phyloP scores from a whole-genome alignment of 1,140 invertebrate species.

The Metopolophium dirhodum region DNA sequence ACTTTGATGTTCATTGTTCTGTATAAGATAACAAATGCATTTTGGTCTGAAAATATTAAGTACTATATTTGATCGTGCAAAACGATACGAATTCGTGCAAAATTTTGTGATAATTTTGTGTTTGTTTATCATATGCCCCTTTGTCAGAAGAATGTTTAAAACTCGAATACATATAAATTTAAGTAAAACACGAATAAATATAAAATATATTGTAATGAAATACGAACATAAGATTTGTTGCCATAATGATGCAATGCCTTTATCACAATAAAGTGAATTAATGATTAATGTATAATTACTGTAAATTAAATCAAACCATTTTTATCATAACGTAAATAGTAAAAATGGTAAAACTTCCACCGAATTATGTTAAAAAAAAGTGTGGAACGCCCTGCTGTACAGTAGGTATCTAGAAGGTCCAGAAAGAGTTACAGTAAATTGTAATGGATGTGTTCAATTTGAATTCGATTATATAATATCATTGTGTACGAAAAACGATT shows the following conservation, averaged over 20 bases:
- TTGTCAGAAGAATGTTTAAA: neutral
- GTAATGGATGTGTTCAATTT: too few relatives aligned
- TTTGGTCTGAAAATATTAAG: neutral
- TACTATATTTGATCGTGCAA: neutral
- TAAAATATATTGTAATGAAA: neutral
- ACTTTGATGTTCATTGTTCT: conserved; percentile 4
- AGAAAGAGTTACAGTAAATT: too few relatives aligned
- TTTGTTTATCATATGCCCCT: too few relatives aligned
- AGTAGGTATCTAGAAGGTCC: too few relatives aligned
- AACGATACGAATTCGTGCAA: neutral
- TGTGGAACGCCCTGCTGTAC: too few relatives aligned
- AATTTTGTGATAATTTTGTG: neutral
- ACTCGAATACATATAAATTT: neutral
- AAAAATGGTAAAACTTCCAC: too few relatives aligned
- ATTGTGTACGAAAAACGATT: too few relatives aligned
- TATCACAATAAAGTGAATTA: neutral
- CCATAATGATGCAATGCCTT: too few relatives aligned
- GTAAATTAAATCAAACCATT: neutral
- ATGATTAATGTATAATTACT: neutral
- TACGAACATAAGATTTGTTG: neutral
- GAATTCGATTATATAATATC: too few relatives aligned
- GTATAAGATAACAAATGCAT: neutral
- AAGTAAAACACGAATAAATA: neutral
- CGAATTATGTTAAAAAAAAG: neutral
- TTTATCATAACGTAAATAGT: neutral